phyloP scores from a whole-genome alignment of 2,888 invertebrate genomes.

The Tolmerus cingulatus region DNA sequence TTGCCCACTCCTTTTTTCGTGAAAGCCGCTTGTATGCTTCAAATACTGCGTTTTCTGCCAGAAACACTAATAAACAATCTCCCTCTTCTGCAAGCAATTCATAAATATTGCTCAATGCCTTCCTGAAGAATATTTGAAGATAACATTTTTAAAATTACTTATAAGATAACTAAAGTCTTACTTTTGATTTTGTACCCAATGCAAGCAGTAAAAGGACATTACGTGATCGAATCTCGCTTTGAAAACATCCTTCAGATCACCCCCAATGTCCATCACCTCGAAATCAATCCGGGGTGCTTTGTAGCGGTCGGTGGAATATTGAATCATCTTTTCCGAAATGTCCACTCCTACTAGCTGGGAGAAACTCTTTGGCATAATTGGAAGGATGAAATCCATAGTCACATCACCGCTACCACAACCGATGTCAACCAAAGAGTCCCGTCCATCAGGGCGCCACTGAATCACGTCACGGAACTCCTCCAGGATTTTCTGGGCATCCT shows the following conservation, averaged over 20 bases:
- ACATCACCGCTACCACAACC: slow-evolving; percentile 81
- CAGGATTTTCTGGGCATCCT: slow-evolving; percentile 71
- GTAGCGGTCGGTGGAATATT: slow-evolving; percentile 69
- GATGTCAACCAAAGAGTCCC: slow-evolving; percentile 71
- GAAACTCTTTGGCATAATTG: slow-evolving; percentile 68
- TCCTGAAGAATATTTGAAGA: slow-evolving; percentile 62
- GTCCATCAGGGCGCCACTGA: slow-evolving; percentile 66
- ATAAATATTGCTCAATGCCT: slow-evolving; percentile 72
- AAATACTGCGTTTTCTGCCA: slow-evolving; percentile 74
- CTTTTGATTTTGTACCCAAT: slow-evolving; percentile 80
- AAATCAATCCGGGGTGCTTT: slow-evolving; percentile 64
- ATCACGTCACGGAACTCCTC: slow-evolving; percentile 70
- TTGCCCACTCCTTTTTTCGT: slow-evolving; percentile 68
- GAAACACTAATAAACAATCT: slow-evolving; percentile 73
- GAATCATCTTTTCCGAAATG: slow-evolving; percentile 75
- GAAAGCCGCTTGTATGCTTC: slow-evolving; percentile 73
- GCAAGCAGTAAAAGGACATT: slow-evolving; percentile 80
- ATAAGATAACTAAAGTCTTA: slow-evolving; percentile 58
- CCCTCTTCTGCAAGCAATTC: slow-evolving; percentile 73
- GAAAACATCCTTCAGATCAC: slow-evolving; percentile 65
- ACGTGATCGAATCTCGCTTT: slow-evolving; percentile 71
- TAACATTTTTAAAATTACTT: not conserved
- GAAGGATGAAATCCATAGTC: slow-evolving; percentile 70
- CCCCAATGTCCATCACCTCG: slow-evolving; percentile 67
- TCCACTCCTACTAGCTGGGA: slow-evolving; percentile 71